These are phyloP conservation scores for Hippolais icterina DNA, from an alignment of 2,113 vertebrate species.

Conservation along the genomic window DNA sequence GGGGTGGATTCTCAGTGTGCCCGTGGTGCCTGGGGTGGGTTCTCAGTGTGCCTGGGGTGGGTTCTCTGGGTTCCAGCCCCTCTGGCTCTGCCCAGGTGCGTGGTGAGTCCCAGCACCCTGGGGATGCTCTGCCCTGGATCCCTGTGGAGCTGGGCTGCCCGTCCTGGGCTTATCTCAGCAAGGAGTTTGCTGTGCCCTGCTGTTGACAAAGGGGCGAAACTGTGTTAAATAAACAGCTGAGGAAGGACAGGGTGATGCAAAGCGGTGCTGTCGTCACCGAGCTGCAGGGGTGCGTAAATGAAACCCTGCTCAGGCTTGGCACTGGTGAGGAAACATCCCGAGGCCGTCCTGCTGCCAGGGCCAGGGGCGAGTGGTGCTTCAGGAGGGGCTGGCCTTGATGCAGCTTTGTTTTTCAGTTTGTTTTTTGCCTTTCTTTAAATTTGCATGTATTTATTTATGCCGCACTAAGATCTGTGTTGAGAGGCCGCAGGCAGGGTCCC, in stretches of 20 bases:
- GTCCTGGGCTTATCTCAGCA: fast-evolving
- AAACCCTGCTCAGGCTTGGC: not conserved
- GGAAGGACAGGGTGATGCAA: not conserved
- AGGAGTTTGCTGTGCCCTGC: not conserved
- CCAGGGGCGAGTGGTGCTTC: not conserved
- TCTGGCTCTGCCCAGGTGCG: not conserved
- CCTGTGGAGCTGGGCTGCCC: not conserved
- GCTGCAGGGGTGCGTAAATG: not conserved
- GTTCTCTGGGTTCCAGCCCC: not conserved
- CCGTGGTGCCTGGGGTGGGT: fast-evolving
- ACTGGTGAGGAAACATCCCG: not conserved
- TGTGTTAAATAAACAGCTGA: not conserved
- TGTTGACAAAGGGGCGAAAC: not conserved
- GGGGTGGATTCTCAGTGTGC: fast-evolving
- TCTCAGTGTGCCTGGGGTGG: not conserved
- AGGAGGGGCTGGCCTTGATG: not conserved
- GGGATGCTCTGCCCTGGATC: not conserved
- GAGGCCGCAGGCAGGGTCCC: not conserved
- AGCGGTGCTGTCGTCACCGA: not conserved
- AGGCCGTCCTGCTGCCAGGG: not conserved
- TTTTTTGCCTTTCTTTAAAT: not conserved
- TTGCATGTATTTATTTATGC: not conserved
- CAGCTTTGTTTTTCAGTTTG: not conserved
- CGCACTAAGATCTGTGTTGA: not conserved
- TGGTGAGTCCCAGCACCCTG: fast-evolving